phyloP scores from a whole-genome alignment of 2,797 vertebrate species.

The Poecilia gillii region DNA sequence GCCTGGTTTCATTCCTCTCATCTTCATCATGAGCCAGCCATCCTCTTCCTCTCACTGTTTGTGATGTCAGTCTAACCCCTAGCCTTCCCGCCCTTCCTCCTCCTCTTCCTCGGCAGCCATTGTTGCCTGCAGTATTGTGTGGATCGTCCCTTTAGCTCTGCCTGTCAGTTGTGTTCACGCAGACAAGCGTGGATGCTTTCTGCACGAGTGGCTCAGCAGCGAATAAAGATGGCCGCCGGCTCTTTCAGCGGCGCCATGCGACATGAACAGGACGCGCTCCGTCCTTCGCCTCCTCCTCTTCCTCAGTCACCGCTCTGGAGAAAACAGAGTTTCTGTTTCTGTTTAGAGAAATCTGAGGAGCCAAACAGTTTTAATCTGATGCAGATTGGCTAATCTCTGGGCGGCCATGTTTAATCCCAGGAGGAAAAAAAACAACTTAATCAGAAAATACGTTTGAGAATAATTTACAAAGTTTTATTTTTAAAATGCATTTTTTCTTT shows the following conservation, averaged over 20 bases:
- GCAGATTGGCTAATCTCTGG: not conserved
- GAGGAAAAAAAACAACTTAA: too few species aligned
- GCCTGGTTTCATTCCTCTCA: not conserved
- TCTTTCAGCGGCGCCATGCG: slow-evolving; percentile 39
- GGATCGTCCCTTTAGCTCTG: not conserved
- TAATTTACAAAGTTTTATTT: too few species aligned
- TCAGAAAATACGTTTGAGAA: too few species aligned
- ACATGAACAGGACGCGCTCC: slow-evolving; percentile 8
- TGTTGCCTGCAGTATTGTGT: not conserved
- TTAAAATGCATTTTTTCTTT: too few species aligned
- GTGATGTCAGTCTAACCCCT: too few species aligned
- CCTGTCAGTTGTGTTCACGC: not conserved
- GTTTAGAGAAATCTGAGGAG: not conserved
- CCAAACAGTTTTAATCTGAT: not conserved
- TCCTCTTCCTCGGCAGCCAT: slow-evolving; percentile 9
- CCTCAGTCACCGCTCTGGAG: not conserved
- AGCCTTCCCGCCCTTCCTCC: not conserved
- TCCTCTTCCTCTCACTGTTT: not conserved
- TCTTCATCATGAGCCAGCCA: not conserved
- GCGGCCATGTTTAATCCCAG: not conserved
- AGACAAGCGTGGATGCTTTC: slow-evolving; percentile 15
- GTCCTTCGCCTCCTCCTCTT: not conserved
- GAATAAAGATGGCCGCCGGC: slow-evolving; percentile 20
- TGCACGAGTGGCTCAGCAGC: slow-evolving; percentile 23
- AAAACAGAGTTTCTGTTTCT: not conserved